Evolutionary conservation across 1,140 invertebrate species (phyloP).

Genomic region (Cryptotermes secundus): DNA sequence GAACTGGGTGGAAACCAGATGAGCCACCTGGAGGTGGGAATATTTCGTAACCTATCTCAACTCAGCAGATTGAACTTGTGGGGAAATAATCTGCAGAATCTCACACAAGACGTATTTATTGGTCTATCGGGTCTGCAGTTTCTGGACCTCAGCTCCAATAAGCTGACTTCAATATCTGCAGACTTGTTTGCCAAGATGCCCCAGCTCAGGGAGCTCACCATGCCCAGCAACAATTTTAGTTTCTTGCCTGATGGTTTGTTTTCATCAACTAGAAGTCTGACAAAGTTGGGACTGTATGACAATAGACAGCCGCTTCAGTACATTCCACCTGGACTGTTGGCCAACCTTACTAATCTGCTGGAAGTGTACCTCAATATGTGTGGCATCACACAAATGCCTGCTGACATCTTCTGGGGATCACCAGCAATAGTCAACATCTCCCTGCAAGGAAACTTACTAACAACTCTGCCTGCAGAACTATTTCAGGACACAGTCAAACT

Average conservation of each 20-base stretch:
- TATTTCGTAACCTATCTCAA: constrained; percentile 59
- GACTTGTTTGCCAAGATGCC: constrained; percentile 52
- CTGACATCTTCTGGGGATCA: constrained; percentile 59
- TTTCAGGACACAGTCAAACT: constrained; percentile 60
- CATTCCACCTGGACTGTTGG: constrained; percentile 57
- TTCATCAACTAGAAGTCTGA: constrained; percentile 52
- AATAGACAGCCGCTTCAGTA: constrained; percentile 55
- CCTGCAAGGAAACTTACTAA: constrained; percentile 57
- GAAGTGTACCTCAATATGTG: constrained; percentile 52
- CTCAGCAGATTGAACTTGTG: constrained; percentile 60
- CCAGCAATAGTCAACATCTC: constrained; percentile 54
- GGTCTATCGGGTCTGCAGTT: constrained; percentile 55
- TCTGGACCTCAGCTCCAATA: constrained; percentile 59
- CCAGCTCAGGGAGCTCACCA: constrained; percentile 56
- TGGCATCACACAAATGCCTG: constrained; percentile 53
- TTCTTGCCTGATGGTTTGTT: constrained; percentile 60
- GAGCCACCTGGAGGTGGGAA: constrained; percentile 53
- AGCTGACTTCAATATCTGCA: constrained; percentile 53
- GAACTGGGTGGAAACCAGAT: constrained; percentile 63
- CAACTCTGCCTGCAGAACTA: constrained; percentile 52
- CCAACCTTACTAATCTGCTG: constrained; percentile 54
- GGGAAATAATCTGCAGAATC: constrained; percentile 56
- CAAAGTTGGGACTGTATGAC: constrained; percentile 54
- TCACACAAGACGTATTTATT: constrained; percentile 57
- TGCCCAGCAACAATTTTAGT: constrained; percentile 60